Evolutionary conservation across 2,113 vertebrate species (phyloP), one percentile per base, ranked within the genome.

Genomic region (Amblyornis subalaris): DNA sequence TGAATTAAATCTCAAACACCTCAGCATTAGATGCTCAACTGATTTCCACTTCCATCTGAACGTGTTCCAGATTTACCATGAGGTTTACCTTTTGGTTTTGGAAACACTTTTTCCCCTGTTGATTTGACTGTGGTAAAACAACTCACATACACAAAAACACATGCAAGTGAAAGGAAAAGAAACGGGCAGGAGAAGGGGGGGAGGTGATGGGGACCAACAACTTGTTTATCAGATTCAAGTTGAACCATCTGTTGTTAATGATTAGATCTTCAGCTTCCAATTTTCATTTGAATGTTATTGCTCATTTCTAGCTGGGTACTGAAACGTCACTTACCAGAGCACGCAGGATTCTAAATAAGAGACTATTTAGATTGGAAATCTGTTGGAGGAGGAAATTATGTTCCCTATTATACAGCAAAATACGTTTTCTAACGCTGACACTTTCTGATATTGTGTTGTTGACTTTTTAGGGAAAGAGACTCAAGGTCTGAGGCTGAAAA

Each of bases 161-260:
- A 81, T 82, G 82, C 77, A 94, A 96, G 54, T 23, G 26, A 91
- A 87, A 76, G 44, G 44, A 89, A 71, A 75, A 81, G 77, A 78
- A 94, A 61, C 0, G 5, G 50, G 33, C 35, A 61, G 87, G 72
- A 29, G 67, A 82, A 77, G 55, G 11, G 24, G 51, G 42, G n/a
- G 42, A 35, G 14, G 24, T 72, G 80, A 78, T 3, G 53, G 85
- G 77, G 94, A 91, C 88, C 88, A 91, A 76, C 93, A 97, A 97
- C 92, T 96, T 98, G 97, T 98, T 98, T 97, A 97, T 98, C 89
- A 64, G 94, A 97, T 96, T 96, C 84, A 96, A 95, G 95, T 96
- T 96, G 95, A 98, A 96, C 95, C 97, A 98, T 98, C 97, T 98
- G 98, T 96, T 98, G 95, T 97, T 98, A 97, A 98, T 97, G 97